These are phyloP conservation scores for Chionoecetes opilio DNA, from an alignment of 1,140 invertebrate species.

Conservation along the genomic window DNA sequence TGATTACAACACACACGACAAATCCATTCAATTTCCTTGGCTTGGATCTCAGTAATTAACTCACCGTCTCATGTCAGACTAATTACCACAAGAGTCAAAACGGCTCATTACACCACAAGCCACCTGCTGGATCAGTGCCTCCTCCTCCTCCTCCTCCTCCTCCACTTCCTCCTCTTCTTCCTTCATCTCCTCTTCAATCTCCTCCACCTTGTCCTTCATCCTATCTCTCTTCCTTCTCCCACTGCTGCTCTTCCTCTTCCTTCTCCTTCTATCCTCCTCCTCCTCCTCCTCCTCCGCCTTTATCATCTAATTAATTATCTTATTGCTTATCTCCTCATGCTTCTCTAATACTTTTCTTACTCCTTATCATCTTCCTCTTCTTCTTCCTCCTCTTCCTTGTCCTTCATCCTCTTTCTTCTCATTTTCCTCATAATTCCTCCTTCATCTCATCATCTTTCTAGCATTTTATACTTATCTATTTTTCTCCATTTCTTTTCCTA, in stretches of 20 bases:
- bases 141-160: background rate
- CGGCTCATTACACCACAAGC: constrained; percentile 47
- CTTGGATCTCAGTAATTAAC: constrained; percentile 59
- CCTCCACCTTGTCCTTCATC: background rate
- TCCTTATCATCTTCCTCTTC: too few species aligned
- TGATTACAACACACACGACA: constrained; percentile 54
- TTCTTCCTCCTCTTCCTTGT: background rate
- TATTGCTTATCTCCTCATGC: background rate
- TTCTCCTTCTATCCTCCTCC: background rate
- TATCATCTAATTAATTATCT: too few species aligned
- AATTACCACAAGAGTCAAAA: constrained; percentile 52
- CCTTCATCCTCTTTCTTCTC: background rate
- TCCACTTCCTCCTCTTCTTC: background rate
- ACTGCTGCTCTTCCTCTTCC: background rate
- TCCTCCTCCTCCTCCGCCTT: too few species aligned
- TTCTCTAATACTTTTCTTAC: too few species aligned
- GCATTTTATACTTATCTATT: too few species aligned
- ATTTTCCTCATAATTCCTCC: too few species aligned
- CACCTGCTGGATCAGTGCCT: constrained; percentile 9
- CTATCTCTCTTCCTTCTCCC: constrained; percentile 2
- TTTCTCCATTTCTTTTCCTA: too few species aligned
- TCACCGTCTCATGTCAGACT: constrained; percentile 52
- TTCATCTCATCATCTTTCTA: too few species aligned
- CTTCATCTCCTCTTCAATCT: background rate
- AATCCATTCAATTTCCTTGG: constrained; percentile 53